These are phyloP conservation scores for Trididemnum miniatum DNA, from an alignment of 23 tunicate species.

Conservation along the genomic window DNA sequence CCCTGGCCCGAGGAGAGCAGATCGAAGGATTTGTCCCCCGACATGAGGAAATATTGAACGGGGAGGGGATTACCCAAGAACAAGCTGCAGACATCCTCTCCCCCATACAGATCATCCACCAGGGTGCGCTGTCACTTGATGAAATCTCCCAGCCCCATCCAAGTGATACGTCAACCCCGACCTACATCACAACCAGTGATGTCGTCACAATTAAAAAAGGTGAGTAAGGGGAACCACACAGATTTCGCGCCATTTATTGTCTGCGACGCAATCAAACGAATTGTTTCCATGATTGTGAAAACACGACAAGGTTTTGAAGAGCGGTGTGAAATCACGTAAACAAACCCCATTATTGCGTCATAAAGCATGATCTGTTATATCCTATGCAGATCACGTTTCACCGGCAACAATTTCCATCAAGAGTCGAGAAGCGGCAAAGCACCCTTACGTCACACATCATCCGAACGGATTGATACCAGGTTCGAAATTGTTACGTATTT, in stretches of 20 bases:
- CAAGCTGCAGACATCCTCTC: conserved; percentile 73
- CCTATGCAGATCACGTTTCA: conserved; percentile 1
- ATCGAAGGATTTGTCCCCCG: conserved; percentile 39
- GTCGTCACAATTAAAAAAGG: conserved; percentile 75
- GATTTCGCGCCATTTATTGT: too few species aligned
- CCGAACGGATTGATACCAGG: conserved; percentile 52
- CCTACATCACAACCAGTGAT: conserved; percentile 70
- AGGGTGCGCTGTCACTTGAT: conserved; percentile 39
- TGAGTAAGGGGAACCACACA: too few species aligned
- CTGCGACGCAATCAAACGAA: too few species aligned
- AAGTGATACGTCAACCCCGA: conserved; percentile 32
- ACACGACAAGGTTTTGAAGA: too few species aligned
- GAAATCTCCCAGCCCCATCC: conserved; percentile 40
- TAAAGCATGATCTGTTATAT: too few species aligned
- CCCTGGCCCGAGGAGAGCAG: conserved; percentile 37
- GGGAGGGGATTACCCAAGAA: conserved; percentile 50
- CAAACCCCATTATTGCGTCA: too few species aligned
- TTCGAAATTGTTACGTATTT: not conserved
- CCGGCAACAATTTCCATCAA: conserved; percentile 37
- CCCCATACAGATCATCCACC: conserved; percentile 73
- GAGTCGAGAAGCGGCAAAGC: conserved; percentile 39
- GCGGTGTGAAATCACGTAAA: too few species aligned
- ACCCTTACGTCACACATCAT: conserved; percentile 42
- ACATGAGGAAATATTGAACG: conserved; percentile 29
- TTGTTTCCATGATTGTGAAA: too few species aligned